Conservation (phyloP, 2,888 invertebrate species). For the Zaprionus obscuricornis region DNA sequence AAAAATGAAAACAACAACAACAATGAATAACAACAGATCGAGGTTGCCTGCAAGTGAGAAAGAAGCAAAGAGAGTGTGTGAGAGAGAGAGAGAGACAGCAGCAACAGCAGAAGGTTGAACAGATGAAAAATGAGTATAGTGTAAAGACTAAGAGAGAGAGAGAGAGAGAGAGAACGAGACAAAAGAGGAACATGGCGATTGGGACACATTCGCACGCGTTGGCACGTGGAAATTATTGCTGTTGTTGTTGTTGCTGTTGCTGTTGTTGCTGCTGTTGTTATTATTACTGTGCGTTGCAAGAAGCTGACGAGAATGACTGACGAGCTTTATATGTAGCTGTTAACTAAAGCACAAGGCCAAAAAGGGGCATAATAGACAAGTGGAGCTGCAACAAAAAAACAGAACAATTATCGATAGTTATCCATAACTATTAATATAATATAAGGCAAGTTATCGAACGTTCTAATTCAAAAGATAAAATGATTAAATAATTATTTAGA, state of each 20-base stretch:
- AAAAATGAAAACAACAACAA: slow-evolving; percentile 55
- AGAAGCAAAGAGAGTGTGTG: not conserved
- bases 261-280: slow-evolving; percentile 27
- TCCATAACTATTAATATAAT: too few relatives aligned
- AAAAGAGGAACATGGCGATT: slow-evolving; percentile 21
- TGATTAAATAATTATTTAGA: too few relatives aligned
- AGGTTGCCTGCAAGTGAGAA: not conserved
- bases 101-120: not conserved
- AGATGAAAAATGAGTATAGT: not conserved
- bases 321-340: slow-evolving; percentile 11
- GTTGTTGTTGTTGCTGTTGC: slow-evolving; percentile 13
- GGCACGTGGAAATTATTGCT: slow-evolving; percentile 32
- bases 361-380: too few relatives aligned
- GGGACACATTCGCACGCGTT: slow-evolving; percentile 40
- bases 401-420: too few relatives aligned
- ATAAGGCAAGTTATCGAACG: too few relatives aligned
- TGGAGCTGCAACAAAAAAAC: too few relatives aligned
- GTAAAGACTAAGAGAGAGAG: not conserved
- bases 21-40: slow-evolving; percentile 17
- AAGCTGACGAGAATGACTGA: slow-evolving; percentile 38
- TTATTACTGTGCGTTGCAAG: too few relatives aligned
- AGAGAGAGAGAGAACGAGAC: not conserved
- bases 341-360: too few relatives aligned
- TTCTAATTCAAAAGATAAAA: too few relatives aligned
- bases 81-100: not conserved